Evolutionary conservation across 35 echinoderm and acorn worm species (phyloP), one percentile per base, ranked within the genome.

Genomic region (Strongylocentrotus purpuratus): DNA sequence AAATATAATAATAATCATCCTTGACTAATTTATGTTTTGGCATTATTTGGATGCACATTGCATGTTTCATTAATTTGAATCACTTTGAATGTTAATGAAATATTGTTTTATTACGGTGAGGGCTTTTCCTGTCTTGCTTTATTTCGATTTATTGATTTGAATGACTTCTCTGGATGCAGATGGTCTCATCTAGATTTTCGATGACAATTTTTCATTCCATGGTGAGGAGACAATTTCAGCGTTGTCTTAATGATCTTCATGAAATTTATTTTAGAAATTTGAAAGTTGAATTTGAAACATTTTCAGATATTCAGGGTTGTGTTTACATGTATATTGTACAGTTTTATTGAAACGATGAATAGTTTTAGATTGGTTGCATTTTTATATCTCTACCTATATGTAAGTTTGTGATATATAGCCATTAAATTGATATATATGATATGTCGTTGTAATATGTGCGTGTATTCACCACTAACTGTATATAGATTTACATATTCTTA

Each of bases 221-320:
- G 13, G 87, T 89, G 87, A 89, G 45, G 87, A 46, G 11, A 25
- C 87, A 20, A 9, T 17, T 89, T 88, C 0, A 89, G 52, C 11
- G 2, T 41, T 89, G 87, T 46, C 87, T 89, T 89, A 18, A 89
- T 89, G 87, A 89, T 33, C 87, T 89, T 15, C n/a, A 46, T 8
- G 25, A 89, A 89, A 22, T 89, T 18, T 18, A 89, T 89, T 33
- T 45, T 33, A 45, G 20, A 35, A 35, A 20, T 87, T 87, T 35
- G 33, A 20, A 41, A 41, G 35, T 41, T 41, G 35, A 86, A 31
- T 86, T 31, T 86, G 33, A 89, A 46, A 32, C 87, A 45, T 89
- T 89, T 45, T 46, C 12, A 33, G 33, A 89, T 89, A 45, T 89
- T 89, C 87, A 89, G 87, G 87, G 87, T 89, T 32, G 33, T 41